Conservation (phyloP, 2,113 vertebrate genomes). For the Tragelaphus strepsiceros region DNA sequence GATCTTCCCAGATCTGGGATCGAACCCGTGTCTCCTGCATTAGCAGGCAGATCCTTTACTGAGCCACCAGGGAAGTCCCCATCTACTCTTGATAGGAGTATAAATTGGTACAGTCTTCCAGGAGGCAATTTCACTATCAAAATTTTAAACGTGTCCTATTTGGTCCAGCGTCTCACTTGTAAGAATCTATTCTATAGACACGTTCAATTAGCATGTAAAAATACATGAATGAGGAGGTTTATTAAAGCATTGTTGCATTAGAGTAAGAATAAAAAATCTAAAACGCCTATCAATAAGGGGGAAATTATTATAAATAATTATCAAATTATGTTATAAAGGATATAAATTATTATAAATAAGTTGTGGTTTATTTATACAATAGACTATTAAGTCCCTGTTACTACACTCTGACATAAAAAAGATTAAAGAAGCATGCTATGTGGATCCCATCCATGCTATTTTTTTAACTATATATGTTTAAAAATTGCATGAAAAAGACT, state of each 20-base stretch:
- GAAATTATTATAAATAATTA: neutral
- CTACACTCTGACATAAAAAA: conserved; percentile 10
- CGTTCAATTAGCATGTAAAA: neutral
- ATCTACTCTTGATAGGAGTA: neutral
- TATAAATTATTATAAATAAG: neutral
- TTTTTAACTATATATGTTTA: neutral
- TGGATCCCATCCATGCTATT: neutral
- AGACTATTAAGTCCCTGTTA: neutral
- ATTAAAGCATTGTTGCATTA: neutral
- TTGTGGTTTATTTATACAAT: neutral
- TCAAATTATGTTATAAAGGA: neutral
- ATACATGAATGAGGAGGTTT: neutral
- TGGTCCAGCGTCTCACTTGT: neutral
- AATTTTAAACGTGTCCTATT: neutral
- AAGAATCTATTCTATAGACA: neutral
- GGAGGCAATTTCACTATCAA: neutral
- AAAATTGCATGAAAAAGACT: neutral
- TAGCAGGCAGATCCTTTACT: neutral
- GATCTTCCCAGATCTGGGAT: neutral
- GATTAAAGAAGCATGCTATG: neutral
- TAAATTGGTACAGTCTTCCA: neutral
- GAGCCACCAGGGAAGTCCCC: neutral
- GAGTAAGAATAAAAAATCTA: neutral
- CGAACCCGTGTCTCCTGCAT: neutral
- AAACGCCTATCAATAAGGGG: neutral